Evolutionary conservation across 1,140 invertebrate species (phyloP), one percentile per base, ranked within the genome.

Genomic region (Atta texana): DNA sequence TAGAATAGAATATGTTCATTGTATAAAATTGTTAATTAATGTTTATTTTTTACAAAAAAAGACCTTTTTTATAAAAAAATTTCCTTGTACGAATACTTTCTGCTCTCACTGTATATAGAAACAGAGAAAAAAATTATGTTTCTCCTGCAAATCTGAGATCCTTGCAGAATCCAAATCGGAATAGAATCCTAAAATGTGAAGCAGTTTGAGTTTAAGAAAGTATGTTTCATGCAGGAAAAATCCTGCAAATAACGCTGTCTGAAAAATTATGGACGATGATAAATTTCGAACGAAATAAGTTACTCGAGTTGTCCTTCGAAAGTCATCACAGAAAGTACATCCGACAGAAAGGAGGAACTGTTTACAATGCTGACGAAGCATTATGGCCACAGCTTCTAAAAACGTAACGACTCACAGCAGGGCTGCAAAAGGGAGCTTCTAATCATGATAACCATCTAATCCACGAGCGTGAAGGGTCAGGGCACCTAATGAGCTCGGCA

Each of bases 391-490:
- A 64, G 53, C 28, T 72, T 39, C 51, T 61, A 80, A 89, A 44
- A 80, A 57, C 44, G 88, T 34, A 72, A 74, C 66, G 68, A 71
- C 14, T 55, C 24, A n/a, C 49, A 31, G 28, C 31, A 24, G 76
- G 71, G 34, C 8, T 7, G 49, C 24, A 44, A 75, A 69, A 85
- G 69, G 69, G 69, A 69, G 53, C 59, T 87, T 68, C 85, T 90
- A 90, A 89, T 89, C 76, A 82, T 34, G 76, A 89, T 78, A 59
- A 18, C 72, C 57, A 90, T 89, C 77, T 87, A 90, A 90, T 87
- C 72, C 64, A 80, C 53, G 61, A 88, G 59, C 85, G 63, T 59
- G 71, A 74, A 72, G 89, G 44, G 64, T 77, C 49, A 44, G 55
- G 18, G 34, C 18, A 66, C 14, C 51, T 87, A 71, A 87, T 63